Base-by-base conservation (phyloP, 23 tunicate genomes). In the Phallusia fumigata region DNA sequence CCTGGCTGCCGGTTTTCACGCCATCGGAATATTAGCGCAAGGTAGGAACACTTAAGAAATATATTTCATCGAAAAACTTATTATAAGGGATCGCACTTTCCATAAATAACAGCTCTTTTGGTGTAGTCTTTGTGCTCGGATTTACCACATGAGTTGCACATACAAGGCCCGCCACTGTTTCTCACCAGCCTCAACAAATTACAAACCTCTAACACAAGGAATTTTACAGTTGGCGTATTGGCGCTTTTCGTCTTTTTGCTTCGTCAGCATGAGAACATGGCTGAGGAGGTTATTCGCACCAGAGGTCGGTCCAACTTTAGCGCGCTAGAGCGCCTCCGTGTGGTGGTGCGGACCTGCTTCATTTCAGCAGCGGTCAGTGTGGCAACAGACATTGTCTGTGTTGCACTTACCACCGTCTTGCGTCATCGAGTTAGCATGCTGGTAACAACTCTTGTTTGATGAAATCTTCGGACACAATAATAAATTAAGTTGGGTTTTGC, bases 271-370 rank as follows among this genome's bases (percentile, higher is more conserved):
- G 28, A 58, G 5, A 58, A 13, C 28, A 21, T 58, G 28, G 26
- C 69, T 6, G 16, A 24, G 8, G 28, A 58, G 28, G 28, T 58
- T 6, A 58, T 58, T 58, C 26, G 28, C 2, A 21, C 69, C 26
- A 58, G 69, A 22, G 28, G 28, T 16, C 8, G 69, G 16, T 58
- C 69, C 8, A 40, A 40, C 47, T 40, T 10, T 3, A 40, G 8
- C 47, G 69, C 69, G 3, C 69, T 58, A 1, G 69, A 58, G 69
- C 69, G 69, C 16, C 69, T 58, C 69, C 69, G 28, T 22, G 69
- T 24, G 69, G 28, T 58, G 2, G 69, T 58, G 3, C 26, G 16
- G 16, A 58, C 26, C 5, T 58, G 69, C 16, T 58, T 58, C 16
- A 3, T 58, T 58, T 58, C 69, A 24, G 11, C 28, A 58, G 13